Conservation (phyloP, 1,140 invertebrate species). For the Atta cephalotes region DNA sequence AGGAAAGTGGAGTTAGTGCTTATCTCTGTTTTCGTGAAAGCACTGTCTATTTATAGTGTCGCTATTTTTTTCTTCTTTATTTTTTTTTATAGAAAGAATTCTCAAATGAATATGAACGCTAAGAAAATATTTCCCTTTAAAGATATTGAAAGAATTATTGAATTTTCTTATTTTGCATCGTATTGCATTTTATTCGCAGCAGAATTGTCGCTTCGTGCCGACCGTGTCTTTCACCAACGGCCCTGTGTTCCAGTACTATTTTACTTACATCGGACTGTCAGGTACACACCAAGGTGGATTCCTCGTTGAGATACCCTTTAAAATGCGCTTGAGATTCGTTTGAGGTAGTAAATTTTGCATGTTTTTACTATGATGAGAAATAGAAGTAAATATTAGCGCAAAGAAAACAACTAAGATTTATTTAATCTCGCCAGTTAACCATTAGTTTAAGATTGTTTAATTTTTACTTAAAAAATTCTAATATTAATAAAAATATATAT, state of each 20-base stretch:
- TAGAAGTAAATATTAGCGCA: not conserved
- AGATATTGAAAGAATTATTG: conserved; percentile 44
- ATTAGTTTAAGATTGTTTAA: not conserved
- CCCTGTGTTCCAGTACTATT: conserved; percentile 47
- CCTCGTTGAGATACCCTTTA: conserved; percentile 14
- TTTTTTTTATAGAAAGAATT: not conserved
- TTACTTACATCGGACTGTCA: conserved; percentile 61
- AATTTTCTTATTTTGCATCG: conserved; percentile 32
- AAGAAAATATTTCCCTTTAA: not conserved
- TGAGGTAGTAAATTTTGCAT: conserved; percentile 43
- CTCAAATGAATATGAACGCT: not conserved
- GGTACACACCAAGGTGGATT: conserved; percentile 59
- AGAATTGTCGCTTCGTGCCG: conserved; percentile 71
- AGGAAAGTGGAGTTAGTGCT: conserved; percentile 3
- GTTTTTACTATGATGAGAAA: conserved; percentile 3
- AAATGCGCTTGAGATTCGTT: conserved; percentile 15
- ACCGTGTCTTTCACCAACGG: conserved; percentile 60
- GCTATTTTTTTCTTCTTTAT: not conserved
- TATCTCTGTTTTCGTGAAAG: conserved; percentile 7
- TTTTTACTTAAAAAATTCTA: not conserved
- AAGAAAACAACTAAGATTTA: not conserved
- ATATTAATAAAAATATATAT: not conserved
- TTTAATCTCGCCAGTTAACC: not conserved
- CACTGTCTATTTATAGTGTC: not conserved
- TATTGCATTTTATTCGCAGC: conserved; percentile 60